Evolutionary conservation across 2,797 vertebrate genomes (phyloP).

Genomic region (Semaprochilodus insignis): DNA sequence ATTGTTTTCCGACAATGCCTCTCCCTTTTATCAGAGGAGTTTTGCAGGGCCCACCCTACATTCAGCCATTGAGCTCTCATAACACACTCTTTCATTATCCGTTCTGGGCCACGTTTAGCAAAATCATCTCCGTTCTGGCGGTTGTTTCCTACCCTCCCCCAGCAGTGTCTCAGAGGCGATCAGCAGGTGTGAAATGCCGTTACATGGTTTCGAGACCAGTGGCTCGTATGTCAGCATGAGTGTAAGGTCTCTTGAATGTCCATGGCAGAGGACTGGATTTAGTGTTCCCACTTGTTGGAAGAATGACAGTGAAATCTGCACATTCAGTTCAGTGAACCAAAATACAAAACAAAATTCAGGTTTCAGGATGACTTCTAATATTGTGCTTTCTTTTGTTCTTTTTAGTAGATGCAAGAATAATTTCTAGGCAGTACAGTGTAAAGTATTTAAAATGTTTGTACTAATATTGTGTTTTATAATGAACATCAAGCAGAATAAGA

Average conservation of each 20-base stretch:
- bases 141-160: conserved; percentile 14
- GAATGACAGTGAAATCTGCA: neutral
- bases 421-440: too few species aligned
- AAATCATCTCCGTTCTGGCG: conserved; percentile 14
- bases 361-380: neutral
- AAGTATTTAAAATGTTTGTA: too few species aligned
- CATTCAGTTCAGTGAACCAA: neutral
- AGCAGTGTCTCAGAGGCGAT: conserved; percentile 16
- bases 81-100: conserved; percentile 12
- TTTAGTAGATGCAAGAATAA: too few species aligned
- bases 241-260: conserved; percentile 32
- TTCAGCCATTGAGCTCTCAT: conserved; percentile 1
- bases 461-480: too few species aligned
- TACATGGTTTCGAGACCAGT: conserved; percentile 35
- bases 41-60: conserved; percentile 9
- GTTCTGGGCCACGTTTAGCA: conserved; percentile 15
- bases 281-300: conserved; percentile 7
- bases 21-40: conserved; percentile 29
- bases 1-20: conserved; percentile 37
- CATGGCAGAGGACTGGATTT: neutral
- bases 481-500: too few species aligned
- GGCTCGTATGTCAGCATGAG: conserved; percentile 30
- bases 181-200: conserved; percentile 57
- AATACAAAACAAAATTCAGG: neutral
- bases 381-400: too few species aligned